phyloP scores from a whole-genome alignment of 2,888 invertebrate species.

The Lumbricus terrestris region DNA sequence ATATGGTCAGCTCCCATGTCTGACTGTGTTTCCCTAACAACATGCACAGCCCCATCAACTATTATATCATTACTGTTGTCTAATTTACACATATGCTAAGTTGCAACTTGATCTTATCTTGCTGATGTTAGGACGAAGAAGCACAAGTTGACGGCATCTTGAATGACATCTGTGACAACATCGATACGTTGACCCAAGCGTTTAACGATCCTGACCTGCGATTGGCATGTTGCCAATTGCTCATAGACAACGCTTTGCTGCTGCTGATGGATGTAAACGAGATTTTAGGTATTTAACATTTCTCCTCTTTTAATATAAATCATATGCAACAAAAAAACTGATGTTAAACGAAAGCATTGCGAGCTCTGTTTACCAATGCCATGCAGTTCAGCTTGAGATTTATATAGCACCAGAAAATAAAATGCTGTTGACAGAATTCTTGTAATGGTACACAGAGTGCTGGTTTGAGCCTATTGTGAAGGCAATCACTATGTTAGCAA shows the following conservation, averaged over 20 bases:
- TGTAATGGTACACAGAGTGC: background rate
- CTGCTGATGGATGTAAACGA: constrained; percentile 16
- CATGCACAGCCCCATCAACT: too few species aligned
- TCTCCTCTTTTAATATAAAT: background rate
- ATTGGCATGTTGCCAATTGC: constrained; percentile 10
- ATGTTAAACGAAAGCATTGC: background rate
- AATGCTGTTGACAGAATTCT: background rate
- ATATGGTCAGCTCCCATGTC: too few species aligned
- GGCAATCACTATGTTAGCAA: too few species aligned
- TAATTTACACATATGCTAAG: background rate
- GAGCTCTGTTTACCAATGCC: background rate
- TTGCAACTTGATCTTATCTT: background rate
- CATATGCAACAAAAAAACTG: too few species aligned
- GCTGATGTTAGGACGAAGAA: background rate
- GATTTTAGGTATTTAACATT: background rate
- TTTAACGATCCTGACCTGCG: constrained; percentile 5
- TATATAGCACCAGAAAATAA: background rate
- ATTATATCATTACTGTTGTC: background rate
- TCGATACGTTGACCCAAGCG: background rate
- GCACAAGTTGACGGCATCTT: background rate
- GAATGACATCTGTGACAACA: background rate
- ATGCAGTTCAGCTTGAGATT: background rate
- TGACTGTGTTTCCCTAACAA: too few species aligned
- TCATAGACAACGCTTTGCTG: background rate
- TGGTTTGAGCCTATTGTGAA: background rate